Evolutionary conservation across 1,140 invertebrate genomes (phyloP).

Genomic region (Drosophila mauritiana): DNA sequence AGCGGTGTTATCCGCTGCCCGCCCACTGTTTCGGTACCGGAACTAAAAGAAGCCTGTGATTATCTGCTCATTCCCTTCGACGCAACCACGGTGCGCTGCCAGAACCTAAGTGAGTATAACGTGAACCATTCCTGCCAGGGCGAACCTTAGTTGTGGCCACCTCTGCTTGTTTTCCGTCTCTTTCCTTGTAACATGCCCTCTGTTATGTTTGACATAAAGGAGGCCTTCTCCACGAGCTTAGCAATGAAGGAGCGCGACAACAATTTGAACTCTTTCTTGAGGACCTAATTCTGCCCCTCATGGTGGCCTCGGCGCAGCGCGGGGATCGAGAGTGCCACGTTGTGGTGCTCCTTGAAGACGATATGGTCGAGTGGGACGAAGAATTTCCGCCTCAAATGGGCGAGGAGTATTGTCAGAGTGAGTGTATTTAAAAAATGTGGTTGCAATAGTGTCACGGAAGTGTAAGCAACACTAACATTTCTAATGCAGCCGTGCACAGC

Average conservation of each 20-base stretch:
- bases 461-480: background rate
- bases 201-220: constrained; percentile 86
- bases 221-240: constrained; percentile 98
- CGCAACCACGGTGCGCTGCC: constrained; percentile 97
- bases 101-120: constrained; percentile 93
- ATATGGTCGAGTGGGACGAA: constrained; percentile 99
- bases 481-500: constrained; percentile 90
- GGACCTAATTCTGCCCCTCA: constrained; percentile 96
- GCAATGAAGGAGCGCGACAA: constrained; percentile 98
- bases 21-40: constrained; percentile 93
- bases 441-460: background rate
- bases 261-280: constrained; percentile 99
- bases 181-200: constrained; percentile 48
- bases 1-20: constrained; percentile 94
- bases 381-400: constrained; percentile 99
- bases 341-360: constrained; percentile 97
- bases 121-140: constrained; percentile 33
- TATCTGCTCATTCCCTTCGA: constrained; percentile 99
- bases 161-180: constrained; percentile 50
- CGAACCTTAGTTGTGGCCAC: constrained; percentile 63
- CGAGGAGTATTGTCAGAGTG: constrained; percentile 98
- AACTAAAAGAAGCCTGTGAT: constrained; percentile 98
- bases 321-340: constrained; percentile 96
- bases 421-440: constrained; percentile 49
- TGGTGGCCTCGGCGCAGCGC: constrained; percentile 97